Base-by-base conservation (phyloP, 2,888 invertebrate genomes). In the Rhogogaster chlorosoma region DNA sequence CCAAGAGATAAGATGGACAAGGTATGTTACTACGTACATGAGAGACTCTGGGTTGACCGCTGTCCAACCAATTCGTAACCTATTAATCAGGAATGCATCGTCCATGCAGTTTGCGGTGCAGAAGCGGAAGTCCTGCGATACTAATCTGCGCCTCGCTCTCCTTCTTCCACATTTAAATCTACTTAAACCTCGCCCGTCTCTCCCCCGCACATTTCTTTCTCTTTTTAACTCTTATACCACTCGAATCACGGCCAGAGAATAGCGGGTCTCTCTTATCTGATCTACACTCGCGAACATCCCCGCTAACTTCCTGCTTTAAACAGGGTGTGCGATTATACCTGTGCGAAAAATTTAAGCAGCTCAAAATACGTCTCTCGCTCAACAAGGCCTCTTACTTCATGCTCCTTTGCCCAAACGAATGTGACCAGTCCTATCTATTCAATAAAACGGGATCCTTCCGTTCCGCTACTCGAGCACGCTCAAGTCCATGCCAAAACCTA, bases 321-420 rank as follows among this genome's bases (percentile, higher is more conserved):
- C 67, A 36, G 67, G 64, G 82, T 82, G 89, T 90, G 45, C 45
- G 91, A 91, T 91, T 91, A 92, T 90, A 88, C 86, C 90, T 89
- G 0, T 15, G 38, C n/a, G 57, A 90, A 91, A n/a, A 29, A 29
- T 67, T 29, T 15, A 29, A 61, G 57, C 89, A 90, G 89, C 90
- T 89, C 91, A 91, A 91, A 91, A 91, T 90, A 88, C 89, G 90
- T 89, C 88, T 89, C 89, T 88, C 88, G 32, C 18, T 89, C 89
- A 86, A 87, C 87, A 89, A 89, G 87, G 87, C 87, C 86, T 86
- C 86, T 86, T 86, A 86, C 85, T 86, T 87, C 22, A 87, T 87
- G 86, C 86, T 88, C 86, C 87, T 86, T 87, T 86, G 83, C 86
- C 86, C 87, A 87, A 87, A 86, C 87, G 82, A 86, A 38, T 84